A percentile compares a stretch with the other conserved stretches of the same genome.
These are phyloP conservation scores for Ferdinandea cuprea DNA, from an alignment of 2,888 invertebrate species.

Conservation along the genomic window DNA sequence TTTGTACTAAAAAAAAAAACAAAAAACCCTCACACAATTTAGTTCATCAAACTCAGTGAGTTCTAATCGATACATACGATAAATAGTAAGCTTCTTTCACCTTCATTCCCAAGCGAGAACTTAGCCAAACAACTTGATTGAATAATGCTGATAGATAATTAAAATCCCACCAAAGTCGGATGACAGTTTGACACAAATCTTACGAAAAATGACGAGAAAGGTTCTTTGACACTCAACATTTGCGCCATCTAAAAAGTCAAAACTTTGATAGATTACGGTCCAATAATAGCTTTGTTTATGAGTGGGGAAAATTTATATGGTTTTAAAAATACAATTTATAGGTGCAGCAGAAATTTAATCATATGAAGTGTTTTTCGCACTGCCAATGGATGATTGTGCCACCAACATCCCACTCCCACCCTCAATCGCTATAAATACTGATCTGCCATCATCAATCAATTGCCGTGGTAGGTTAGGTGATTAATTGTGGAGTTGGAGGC, in stretches of 20 bases:
- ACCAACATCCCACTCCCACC: too few relatives aligned
- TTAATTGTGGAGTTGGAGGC: conserved; percentile 12
- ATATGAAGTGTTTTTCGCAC: conserved; percentile 16
- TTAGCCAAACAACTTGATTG: neutral
- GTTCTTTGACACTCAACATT: neutral
- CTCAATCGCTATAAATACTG: conserved; percentile 24
- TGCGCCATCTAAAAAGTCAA: neutral
- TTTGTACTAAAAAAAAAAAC: neutral
- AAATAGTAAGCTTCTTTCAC: neutral
- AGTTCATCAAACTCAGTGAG: neutral
- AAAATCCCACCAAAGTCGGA: neutral
- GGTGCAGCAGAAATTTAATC: conserved; percentile 14
- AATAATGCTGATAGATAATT: conserved; percentile 24
- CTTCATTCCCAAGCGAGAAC: neutral
- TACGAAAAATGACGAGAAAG: neutral
- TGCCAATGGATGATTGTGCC: neutral
- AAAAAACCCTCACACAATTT: neutral
- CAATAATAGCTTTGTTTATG: neutral
- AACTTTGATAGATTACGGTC: conserved; percentile 11
- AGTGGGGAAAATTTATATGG: neutral
- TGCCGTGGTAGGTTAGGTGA: conserved; percentile 21
- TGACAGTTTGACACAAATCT: conserved; percentile 14
- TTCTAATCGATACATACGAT: too few relatives aligned
- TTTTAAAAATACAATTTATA: conserved; percentile 26
- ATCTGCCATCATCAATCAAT: conserved; percentile 50